These are phyloP conservation scores for Morbakka virulenta DNA, from an alignment of 30 jellyfish, hydroid and myxozoan genomes.

Conservation along the genomic window DNA sequence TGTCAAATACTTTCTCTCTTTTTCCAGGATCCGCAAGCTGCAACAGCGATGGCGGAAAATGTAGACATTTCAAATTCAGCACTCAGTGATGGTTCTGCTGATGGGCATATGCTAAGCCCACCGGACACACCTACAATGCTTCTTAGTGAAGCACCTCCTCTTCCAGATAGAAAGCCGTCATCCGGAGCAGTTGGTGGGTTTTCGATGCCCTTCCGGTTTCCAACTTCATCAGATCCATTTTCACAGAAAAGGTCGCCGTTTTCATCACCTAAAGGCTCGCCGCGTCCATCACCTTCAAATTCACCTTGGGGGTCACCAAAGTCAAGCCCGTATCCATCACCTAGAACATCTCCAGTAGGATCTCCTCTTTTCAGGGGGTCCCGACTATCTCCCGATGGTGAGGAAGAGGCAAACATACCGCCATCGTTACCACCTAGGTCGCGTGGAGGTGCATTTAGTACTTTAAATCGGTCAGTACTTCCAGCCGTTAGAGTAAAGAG, in stretches of 20 bases:
- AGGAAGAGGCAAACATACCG: slow-evolving; percentile 51
- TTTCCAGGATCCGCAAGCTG: too few relatives aligned
- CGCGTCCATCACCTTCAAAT: slow-evolving; percentile 68
- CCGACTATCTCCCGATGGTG: slow-evolving; percentile 69
- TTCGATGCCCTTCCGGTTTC: slow-evolving; percentile 33
- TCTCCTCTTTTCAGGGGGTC: slow-evolving; percentile 51
- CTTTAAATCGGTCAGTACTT: neutral
- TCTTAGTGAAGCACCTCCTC: slow-evolving; percentile 79
- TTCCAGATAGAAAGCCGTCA: slow-evolving; percentile 77
- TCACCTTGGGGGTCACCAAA: slow-evolving; percentile 63
- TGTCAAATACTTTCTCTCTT: too few relatives aligned
- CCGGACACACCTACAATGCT: slow-evolving; percentile 60
- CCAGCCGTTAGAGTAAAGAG: slow-evolving; percentile 55
- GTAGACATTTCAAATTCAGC: neutral
- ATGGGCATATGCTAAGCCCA: neutral
- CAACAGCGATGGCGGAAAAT: too few relatives aligned
- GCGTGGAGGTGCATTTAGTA: neutral
- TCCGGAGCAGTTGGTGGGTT: slow-evolving; percentile 2
- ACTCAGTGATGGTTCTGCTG: neutral
- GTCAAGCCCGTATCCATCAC: slow-evolving; percentile 63
- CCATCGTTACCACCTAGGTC: slow-evolving; percentile 78
- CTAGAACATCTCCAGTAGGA: slow-evolving; percentile 68
- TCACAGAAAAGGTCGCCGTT: slow-evolving; percentile 64
- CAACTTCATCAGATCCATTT: slow-evolving; percentile 1
- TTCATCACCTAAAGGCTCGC: slow-evolving; percentile 85